phyloP scores from a whole-genome alignment of 2,113 vertebrate species.

The Talpa occidentalis region DNA sequence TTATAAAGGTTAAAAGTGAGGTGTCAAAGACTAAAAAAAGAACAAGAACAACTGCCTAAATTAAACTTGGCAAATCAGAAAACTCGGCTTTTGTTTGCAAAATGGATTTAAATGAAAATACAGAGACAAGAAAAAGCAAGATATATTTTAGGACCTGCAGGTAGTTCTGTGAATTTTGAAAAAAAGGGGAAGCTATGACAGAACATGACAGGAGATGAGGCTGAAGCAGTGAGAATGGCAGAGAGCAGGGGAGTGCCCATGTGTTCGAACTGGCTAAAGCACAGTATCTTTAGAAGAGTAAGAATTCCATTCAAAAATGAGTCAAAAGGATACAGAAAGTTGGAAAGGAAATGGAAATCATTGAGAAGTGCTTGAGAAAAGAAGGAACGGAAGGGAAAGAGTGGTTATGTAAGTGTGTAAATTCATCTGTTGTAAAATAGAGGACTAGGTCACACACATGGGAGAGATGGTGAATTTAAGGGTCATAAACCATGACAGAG shows the following conservation, averaged over 20 bases:
- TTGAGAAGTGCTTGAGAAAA: background rate
- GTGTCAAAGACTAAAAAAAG: background rate
- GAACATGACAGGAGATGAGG: background rate
- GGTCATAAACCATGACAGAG: background rate
- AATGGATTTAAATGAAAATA: background rate
- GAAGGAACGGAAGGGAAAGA: background rate
- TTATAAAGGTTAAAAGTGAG: background rate
- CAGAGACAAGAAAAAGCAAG: background rate
- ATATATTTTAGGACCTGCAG: background rate
- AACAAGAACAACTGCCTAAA: background rate
- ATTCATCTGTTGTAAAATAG: background rate
- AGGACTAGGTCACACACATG: background rate
- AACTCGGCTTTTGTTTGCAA: background rate
- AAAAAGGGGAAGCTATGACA: background rate
- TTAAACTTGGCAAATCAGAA: background rate
- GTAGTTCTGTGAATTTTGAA: background rate
- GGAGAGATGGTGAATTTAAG: background rate
- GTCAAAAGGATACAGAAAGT: background rate
- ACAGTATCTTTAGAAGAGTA: background rate
- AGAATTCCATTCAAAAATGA: background rate
- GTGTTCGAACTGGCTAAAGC: background rate
- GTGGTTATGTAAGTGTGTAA: background rate
- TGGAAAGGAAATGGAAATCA: background rate
- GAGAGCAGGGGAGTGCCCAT: background rate
- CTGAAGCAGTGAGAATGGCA: background rate